Evolutionary conservation across 1,140 invertebrate genomes (phyloP).

Genomic region (Drosophila cardini): DNA sequence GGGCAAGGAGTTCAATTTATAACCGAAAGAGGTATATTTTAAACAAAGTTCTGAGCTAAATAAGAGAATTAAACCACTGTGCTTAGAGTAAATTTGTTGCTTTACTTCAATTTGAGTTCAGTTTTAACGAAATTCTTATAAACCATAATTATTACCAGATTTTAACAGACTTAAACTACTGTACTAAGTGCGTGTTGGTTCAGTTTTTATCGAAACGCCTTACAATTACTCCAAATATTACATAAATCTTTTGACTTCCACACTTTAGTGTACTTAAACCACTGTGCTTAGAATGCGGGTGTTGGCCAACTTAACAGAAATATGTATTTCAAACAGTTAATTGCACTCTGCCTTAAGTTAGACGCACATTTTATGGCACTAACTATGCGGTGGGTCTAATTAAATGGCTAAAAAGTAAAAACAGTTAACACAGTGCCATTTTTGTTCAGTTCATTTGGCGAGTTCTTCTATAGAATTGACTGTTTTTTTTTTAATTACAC

Average conservation of each 20-base stretch:
- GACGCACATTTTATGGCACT: slow-evolving; percentile 42
- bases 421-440: neutral
- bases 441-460: slow-evolving; percentile 11
- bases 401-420: slow-evolving; percentile 56
- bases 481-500: slow-evolving; percentile 70
- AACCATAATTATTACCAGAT: too few species aligned
- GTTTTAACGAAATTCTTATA: too few species aligned
- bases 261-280: too few species aligned
- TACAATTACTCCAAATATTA: too few species aligned
- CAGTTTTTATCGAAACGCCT: too few species aligned
- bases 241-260: too few species aligned
- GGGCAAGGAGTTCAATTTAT: too few species aligned
- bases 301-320: slow-evolving; percentile 23
- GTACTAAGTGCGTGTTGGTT: too few species aligned
- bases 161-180: too few species aligned
- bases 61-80: neutral
- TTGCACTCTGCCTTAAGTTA: neutral
- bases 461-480: slow-evolving; percentile 42
- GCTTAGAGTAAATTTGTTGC: slow-evolving; percentile 26
- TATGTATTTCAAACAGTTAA: slow-evolving; percentile 14
- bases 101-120: too few species aligned
- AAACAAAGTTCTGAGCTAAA: neutral
- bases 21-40: too few species aligned
- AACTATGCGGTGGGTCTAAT: slow-evolving; percentile 47
- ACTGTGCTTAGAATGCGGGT: slow-evolving; percentile 31